Conservation (phyloP, 2,797 vertebrate genomes). For the Chelonia mydas region DNA sequence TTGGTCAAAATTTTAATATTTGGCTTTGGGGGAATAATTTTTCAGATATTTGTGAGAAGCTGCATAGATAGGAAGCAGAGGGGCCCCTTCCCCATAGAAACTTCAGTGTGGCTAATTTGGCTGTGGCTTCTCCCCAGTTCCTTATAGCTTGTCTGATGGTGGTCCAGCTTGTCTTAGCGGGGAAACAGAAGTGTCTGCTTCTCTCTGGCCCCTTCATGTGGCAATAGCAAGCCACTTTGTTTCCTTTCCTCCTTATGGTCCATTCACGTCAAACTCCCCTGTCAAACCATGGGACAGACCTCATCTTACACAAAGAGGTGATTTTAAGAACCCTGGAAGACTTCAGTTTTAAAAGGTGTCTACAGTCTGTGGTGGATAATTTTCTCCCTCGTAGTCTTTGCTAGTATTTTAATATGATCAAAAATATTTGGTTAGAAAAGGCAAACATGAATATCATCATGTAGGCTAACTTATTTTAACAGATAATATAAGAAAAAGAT, state of each 20-base stretch:
- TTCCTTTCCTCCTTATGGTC: not conserved
- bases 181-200: not conserved
- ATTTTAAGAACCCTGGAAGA: not conserved
- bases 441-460: not conserved
- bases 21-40: not conserved
- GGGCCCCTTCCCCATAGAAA: not conserved
- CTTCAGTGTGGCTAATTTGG: not conserved
- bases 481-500: not conserved
- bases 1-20: not conserved
- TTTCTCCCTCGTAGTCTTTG: not conserved
- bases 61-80: not conserved
- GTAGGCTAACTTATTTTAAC: not conserved
- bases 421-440: not conserved
- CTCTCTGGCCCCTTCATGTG: not conserved
- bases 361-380: not conserved
- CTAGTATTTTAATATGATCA: not conserved
- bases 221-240: not conserved
- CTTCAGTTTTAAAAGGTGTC: not conserved
- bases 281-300: not conserved
- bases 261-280: not conserved
- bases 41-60: not conserved
- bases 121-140: not conserved
- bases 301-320: not conserved
- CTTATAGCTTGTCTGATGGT: not conserved
- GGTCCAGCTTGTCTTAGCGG: not conserved